Conservation (phyloP, 2,113 vertebrate genomes). For the Oreochromis aureus region DNA sequence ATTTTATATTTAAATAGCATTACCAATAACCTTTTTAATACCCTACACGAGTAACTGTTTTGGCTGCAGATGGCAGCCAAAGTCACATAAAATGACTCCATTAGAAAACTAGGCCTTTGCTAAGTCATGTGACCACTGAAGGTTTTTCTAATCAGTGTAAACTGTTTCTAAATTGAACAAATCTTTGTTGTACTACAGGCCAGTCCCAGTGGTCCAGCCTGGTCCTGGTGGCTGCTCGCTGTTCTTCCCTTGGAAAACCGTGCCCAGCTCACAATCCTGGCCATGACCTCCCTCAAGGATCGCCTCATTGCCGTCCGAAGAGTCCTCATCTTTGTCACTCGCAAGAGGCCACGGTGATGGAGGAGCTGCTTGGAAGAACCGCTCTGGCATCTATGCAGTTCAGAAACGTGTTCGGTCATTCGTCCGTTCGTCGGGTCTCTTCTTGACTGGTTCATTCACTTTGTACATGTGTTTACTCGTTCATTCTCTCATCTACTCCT, state of each 20-base stretch:
- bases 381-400: constrained; percentile 21
- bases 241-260: constrained; percentile 85
- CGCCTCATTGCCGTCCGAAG: constrained; percentile 83
- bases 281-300: constrained; percentile 87
- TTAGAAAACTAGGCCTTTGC: background rate
- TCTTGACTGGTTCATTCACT: background rate
- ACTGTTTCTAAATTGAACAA: background rate
- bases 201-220: constrained; percentile 83
- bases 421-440: background rate
- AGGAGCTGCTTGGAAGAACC: background rate
- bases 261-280: constrained; percentile 86
- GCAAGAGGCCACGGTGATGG: constrained; percentile 81
- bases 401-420: background rate
- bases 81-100: background rate
- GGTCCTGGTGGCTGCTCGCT: constrained; percentile 92
- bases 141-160: background rate
- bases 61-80: background rate
- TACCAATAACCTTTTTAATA: background rate
- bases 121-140: background rate
- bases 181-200: constrained; percentile 56
- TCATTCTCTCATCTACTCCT: background rate
- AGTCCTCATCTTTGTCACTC: constrained; percentile 84
- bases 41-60: background rate
- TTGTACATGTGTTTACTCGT: background rate
- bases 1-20: no score